A percentile compares a stretch with the other conserved stretches of the same genome.
phyloP scores from a whole-genome alignment of 2,113 vertebrate genomes.

The Paradisaea rubra region DNA sequence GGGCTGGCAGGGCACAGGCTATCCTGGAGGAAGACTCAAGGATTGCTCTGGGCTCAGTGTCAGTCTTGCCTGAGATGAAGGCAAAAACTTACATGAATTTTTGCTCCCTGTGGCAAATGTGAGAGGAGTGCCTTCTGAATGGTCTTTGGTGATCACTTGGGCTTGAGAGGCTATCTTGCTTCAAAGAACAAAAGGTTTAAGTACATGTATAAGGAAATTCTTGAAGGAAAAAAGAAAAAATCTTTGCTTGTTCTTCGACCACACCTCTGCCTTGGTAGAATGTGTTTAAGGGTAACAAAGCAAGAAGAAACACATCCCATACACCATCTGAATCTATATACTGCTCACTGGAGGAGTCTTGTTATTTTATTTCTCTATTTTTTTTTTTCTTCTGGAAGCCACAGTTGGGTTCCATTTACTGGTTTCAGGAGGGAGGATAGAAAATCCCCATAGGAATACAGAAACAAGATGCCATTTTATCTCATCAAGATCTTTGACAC shows the following conservation, averaged over 20 bases:
- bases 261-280: background rate
- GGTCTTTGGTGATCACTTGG: background rate
- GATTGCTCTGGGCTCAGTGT: background rate
- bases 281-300: background rate
- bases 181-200: background rate
- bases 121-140: background rate
- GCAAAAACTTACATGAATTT: background rate
- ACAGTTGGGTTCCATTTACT: background rate
- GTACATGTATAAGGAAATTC: background rate
- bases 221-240: fast-evolving
- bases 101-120: background rate
- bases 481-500: background rate
- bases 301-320: background rate
- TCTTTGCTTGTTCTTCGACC: background rate
- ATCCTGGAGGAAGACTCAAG: background rate
- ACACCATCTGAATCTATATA: background rate
- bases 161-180: background rate
- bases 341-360: background rate
- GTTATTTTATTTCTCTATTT: fast-evolving
- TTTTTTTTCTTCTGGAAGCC: background rate
- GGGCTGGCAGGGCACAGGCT: background rate
- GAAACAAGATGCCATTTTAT: background rate
- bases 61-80: background rate
- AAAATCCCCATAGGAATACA: background rate
- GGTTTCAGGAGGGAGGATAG: background rate